Conservation (phyloP, 2,113 vertebrate species). For the Cryptoleucopteryx plumbea region DNA sequence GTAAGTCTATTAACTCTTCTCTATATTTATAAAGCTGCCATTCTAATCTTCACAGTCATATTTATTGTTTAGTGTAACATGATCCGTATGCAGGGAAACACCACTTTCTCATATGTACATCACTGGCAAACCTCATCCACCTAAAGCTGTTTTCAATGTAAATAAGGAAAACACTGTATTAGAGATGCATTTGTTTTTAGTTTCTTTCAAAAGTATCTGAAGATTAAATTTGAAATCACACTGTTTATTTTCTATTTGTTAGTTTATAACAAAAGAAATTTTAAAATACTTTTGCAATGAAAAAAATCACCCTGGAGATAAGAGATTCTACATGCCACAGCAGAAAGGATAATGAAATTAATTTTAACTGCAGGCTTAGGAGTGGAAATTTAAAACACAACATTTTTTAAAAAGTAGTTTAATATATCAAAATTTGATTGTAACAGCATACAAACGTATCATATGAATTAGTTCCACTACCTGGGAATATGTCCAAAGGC, state of each 20-base stretch:
- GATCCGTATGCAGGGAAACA: neutral
- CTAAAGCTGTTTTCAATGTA: neutral
- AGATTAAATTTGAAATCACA: neutral
- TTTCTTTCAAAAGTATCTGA: neutral
- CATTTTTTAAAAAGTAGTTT: neutral
- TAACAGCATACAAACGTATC: neutral
- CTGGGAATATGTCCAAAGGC: slow-evolving; percentile 10
- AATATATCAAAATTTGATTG: neutral
- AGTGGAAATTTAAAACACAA: neutral
- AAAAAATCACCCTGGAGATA: neutral
- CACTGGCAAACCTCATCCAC: neutral
- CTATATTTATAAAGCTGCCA: neutral
- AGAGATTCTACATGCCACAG: neutral
- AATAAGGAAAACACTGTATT: neutral
- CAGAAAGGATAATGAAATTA: neutral
- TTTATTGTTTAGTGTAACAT: slow-evolving; percentile 4
- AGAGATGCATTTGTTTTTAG: neutral
- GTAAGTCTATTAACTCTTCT: neutral
- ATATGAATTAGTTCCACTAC: neutral
- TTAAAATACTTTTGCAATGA: slow-evolving; percentile 13
- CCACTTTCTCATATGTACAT: neutral
- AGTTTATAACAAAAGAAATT: neutral
- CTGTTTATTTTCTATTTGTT: neutral
- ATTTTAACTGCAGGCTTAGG: neutral
- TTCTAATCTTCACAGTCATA: neutral